Base-by-base conservation (phyloP, 53 echinoderm and acorn worm genomes). In the Astropecten irregularis region DNA sequence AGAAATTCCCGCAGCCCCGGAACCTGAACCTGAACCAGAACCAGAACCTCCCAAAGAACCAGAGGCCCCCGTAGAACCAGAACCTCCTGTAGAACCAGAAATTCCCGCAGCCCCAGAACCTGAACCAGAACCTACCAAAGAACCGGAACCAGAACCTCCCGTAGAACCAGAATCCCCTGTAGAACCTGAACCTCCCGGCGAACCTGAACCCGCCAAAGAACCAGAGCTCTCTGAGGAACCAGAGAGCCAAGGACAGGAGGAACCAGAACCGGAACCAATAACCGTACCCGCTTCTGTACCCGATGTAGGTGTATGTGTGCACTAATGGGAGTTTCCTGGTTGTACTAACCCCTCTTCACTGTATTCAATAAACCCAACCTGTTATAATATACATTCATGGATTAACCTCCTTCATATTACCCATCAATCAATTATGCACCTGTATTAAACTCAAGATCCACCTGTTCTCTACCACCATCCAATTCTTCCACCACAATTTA, bases 131-230 rank as follows among this genome's bases (percentile, higher is more conserved):
- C 76, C 44, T 26, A 44, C 52, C 23, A 74, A 77, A 11, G 79
- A 90, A 39, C 83, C 82, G 5, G 85, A 89, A 48, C 95, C 91
- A n/a, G 91, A 94, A 48, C 86, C 83, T n/a, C n/a, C 54, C 20
- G 44, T 32, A 23, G 87, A 89, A 42, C 77, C 69, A 19, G 72
- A 69, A 9, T 60, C 86, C 2, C 74, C 82, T 13, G 64, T 4
- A 20, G 73, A 73, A 40, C 87, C 86, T 0, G 91, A 81, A 55
- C 88, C 88, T 0, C 54, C 28, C 15, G 52, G 54, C 11, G 90
- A 84, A 29, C 88, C 83, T 11, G 77, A 56, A 3, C 69, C 77
- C 42, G 82, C 29, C 84, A 42, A 83, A 37, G 64, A 64, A 13
- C 64, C 35, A 16, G 37, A 64, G 37, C 3, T 18, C 3, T 32